These are phyloP conservation scores for Patella pellucida DNA, from an alignment of 2,888 invertebrate species.

Conservation along the genomic window DNA sequence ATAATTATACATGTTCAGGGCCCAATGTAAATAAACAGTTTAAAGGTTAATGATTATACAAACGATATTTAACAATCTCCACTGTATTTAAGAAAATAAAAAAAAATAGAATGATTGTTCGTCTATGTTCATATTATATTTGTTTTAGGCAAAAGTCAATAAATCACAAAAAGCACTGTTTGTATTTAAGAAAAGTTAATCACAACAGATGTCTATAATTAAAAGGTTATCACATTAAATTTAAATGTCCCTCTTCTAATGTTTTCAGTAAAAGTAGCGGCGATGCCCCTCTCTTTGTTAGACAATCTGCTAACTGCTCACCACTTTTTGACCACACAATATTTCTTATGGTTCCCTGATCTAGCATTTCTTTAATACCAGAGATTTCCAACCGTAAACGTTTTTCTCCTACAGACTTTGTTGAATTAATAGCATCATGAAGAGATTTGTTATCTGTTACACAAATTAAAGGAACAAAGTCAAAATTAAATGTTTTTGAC, in stretches of 20 bases:
- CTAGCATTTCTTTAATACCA: constrained; percentile 3
- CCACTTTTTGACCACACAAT: background rate
- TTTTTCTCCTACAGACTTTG: background rate
- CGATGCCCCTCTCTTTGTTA: constrained; percentile 1
- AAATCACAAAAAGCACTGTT: background rate
- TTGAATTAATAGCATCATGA: constrained; percentile 7
- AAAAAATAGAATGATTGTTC: background rate
- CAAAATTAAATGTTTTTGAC: background rate
- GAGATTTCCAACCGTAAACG: constrained; percentile 1
- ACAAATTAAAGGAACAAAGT: background rate
- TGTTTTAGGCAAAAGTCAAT: background rate
- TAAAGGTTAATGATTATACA: no score
- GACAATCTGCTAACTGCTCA: background rate
- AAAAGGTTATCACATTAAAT: background rate
- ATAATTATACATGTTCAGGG: no score
- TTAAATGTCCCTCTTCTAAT: background rate
- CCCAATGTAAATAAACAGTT: no score
- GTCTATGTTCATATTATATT: background rate
- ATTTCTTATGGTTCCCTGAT: background rate
- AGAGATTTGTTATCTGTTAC: background rate
- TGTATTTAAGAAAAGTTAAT: no score
- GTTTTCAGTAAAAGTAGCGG: background rate
- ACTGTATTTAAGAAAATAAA: background rate
- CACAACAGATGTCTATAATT: no score
- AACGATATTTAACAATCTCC: background rate